phyloP scores from a whole-genome alignment of 2,797 vertebrate species.

The Hypotaenidia okinawae region DNA sequence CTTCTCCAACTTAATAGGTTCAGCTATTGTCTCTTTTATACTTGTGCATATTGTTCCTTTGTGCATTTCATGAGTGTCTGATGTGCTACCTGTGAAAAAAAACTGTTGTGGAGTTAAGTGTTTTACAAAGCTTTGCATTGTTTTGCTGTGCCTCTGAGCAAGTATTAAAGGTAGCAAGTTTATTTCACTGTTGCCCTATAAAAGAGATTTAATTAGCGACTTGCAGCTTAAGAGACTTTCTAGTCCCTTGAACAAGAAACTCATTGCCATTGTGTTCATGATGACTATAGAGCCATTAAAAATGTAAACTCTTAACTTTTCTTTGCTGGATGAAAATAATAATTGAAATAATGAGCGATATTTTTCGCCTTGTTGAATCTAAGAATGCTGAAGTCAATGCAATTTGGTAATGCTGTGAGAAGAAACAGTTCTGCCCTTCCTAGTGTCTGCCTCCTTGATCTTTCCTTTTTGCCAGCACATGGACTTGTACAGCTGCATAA shows the following conservation, averaged over 20 bases:
- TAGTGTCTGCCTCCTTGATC: background rate
- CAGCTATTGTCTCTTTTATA: background rate
- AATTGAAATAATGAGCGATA: constrained; percentile 1
- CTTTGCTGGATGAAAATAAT: background rate
- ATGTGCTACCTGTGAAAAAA: background rate
- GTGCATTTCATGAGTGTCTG: fast-evolving
- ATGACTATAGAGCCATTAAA: background rate
- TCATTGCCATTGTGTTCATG: background rate
- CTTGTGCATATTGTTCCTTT: background rate
- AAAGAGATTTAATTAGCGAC: background rate
- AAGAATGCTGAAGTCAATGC: background rate
- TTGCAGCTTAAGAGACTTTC: background rate
- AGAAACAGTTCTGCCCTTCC: constrained; percentile 15
- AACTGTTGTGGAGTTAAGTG: background rate
- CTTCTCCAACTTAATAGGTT: background rate
- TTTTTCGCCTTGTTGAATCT: background rate
- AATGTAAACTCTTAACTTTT: background rate
- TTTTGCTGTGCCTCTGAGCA: background rate
- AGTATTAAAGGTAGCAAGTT: background rate
- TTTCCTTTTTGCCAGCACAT: background rate
- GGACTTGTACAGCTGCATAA: background rate
- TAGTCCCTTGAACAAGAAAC: background rate
- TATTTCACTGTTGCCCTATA: background rate
- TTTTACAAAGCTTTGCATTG: background rate
- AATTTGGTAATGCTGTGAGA: constrained; percentile 17